Evolutionary conservation across 2,888 invertebrate genomes (phyloP).

Genomic region (Julus scandinavius): DNA sequence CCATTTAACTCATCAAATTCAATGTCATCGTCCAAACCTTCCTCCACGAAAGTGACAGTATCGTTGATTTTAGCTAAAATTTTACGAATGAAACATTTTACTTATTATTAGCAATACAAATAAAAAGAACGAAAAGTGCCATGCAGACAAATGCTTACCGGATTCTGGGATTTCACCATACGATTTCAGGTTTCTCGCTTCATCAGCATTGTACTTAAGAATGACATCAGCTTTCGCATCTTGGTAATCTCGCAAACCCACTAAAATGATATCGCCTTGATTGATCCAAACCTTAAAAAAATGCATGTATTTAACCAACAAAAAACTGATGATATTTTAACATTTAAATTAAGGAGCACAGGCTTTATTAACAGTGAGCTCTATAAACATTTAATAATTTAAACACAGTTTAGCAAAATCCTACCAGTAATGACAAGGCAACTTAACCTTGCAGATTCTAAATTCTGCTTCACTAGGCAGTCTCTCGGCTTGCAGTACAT

Average conservation of each 20-base stretch:
- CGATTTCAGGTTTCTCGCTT: constrained; percentile 98
- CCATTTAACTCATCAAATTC: constrained; percentile 96
- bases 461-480: too few relatives aligned
- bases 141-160: constrained; percentile 64
- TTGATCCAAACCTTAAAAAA: constrained; percentile 89
- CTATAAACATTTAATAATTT: too few relatives aligned
- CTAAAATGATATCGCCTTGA: constrained; percentile 97
- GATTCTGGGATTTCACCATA: constrained; percentile 99
- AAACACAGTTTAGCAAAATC: too few relatives aligned
- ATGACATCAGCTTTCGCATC: constrained; percentile 99
- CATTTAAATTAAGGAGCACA: too few relatives aligned
- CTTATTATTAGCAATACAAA: too few relatives aligned
- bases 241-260: constrained; percentile 97
- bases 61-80: constrained; percentile 90
- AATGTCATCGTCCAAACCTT: constrained; percentile 95
- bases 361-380: too few relatives aligned
- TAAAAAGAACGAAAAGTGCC: too few relatives aligned
- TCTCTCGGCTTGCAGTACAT: too few relatives aligned
- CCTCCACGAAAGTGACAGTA: constrained; percentile 92
- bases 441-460: too few relatives aligned
- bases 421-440: too few relatives aligned
- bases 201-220: constrained; percentile 98
- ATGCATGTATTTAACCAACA: not conserved
- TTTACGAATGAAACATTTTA: constrained; percentile 37
- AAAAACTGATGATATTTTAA: not conserved